Evolutionary conservation across 2,888 invertebrate genomes (phyloP).

Genomic region (Pachliopta kotzebuea): DNA sequence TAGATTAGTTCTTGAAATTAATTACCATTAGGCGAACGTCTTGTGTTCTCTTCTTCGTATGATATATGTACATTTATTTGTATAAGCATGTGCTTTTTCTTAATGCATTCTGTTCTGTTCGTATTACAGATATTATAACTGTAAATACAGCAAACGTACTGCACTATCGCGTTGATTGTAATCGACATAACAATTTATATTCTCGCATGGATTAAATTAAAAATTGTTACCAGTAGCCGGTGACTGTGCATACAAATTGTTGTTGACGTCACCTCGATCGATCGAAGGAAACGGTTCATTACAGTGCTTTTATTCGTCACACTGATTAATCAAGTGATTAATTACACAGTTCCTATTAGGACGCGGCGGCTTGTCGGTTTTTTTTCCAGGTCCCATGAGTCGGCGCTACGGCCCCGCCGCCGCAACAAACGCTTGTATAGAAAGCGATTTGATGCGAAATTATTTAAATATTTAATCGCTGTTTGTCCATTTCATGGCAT

Average conservation of each 20-base stretch:
- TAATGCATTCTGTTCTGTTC: no score
- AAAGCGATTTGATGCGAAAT: conserved; percentile 24
- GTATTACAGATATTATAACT: neutral
- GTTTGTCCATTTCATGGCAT: no score
- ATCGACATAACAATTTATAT: neutral
- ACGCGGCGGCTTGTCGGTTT: conserved; percentile 53
- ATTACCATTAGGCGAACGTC: no score
- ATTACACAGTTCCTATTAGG: conserved; percentile 74
- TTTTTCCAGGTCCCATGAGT: conserved; percentile 53
- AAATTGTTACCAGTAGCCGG: conserved; percentile 48
- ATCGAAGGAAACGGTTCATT: conserved; percentile 78
- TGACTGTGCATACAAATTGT: conserved; percentile 70
- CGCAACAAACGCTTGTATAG: conserved; percentile 25
- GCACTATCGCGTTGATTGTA: neutral
- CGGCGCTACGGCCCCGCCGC: conserved; percentile 23
- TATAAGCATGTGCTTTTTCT: no score
- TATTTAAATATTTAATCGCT: conserved; percentile 11
- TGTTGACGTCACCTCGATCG: conserved; percentile 76
- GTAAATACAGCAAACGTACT: neutral
- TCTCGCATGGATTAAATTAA: conserved; percentile 44
- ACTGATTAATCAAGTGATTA: conserved; percentile 80
- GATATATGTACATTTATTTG: no score
- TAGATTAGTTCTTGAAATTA: no score
- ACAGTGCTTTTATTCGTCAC: conserved; percentile 79
- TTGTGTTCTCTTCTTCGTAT: no score